phyloP scores from a whole-genome alignment of 2,113 vertebrate species.

The Solea solea region DNA sequence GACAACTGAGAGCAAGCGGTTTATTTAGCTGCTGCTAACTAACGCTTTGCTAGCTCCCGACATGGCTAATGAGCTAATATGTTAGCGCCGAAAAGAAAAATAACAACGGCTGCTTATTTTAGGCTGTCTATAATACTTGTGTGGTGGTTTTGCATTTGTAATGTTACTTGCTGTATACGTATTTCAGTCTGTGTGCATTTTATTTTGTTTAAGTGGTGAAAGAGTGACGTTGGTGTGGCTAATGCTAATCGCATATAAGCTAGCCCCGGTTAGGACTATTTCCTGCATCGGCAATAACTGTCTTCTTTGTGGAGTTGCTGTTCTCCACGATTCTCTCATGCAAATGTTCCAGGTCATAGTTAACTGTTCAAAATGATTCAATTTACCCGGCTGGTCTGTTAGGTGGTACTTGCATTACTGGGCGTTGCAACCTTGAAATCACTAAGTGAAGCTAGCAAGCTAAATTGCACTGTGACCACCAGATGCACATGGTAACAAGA shows the following conservation, averaged over 20 bases:
- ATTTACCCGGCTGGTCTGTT: not conserved
- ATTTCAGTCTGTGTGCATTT: not conserved
- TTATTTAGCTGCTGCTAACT: constrained; percentile 34
- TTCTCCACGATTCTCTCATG: accelerated
- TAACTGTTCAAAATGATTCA: not conserved
- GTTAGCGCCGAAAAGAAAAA: constrained; percentile 6
- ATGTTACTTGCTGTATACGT: accelerated
- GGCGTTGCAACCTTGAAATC: not conserved
- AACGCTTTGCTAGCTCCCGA: constrained; percentile 38
- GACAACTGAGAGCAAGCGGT: not conserved
- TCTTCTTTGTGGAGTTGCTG: not conserved
- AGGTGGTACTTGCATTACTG: not conserved
- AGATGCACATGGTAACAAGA: constrained; percentile 31
- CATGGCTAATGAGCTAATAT: constrained; percentile 58
- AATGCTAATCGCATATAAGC: constrained; percentile 2
- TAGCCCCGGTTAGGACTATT: constrained; percentile 29
- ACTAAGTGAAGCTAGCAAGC: not conserved
- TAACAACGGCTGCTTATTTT: not conserved
- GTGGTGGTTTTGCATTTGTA: accelerated
- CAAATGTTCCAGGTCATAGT: too few species aligned
- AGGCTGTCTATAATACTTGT: accelerated
- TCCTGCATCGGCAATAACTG: constrained; percentile 12
- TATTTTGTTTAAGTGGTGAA: not conserved
- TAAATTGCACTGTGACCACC: not conserved
- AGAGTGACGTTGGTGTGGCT: not conserved